A percentile compares a stretch with the other conserved stretches of the same genome.
Evolutionary conservation across 2,113 vertebrate species (phyloP).

Genomic region (Cebidichthys violaceus): DNA sequence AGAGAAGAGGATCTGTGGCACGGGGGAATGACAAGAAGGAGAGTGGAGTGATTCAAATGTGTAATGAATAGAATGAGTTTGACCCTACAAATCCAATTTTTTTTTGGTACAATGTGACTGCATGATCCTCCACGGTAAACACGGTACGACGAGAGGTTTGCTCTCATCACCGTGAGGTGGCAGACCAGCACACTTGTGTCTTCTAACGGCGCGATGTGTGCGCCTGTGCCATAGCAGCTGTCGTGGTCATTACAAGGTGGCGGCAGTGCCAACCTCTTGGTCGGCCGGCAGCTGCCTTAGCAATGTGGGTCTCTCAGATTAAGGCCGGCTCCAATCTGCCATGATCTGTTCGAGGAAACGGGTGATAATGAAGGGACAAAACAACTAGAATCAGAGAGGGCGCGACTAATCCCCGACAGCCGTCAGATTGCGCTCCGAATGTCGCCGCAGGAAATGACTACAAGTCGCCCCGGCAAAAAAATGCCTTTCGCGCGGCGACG

Average conservation of each 20-base stretch:
- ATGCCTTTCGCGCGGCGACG: slow-evolving; percentile 9
- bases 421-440: slow-evolving; percentile 39
- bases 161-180: slow-evolving; percentile 13
- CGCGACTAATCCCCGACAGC: slow-evolving; percentile 60
- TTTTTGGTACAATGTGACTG: background rate
- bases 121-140: background rate
- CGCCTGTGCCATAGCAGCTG: slow-evolving; percentile 65
- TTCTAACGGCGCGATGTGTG: slow-evolving; percentile 36
- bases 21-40: background rate
- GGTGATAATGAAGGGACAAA: slow-evolving; percentile 61
- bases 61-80: background rate
- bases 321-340: slow-evolving; percentile 70
- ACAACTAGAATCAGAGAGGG: slow-evolving; percentile 57
- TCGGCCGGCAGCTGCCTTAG: slow-evolving; percentile 69
- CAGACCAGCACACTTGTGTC: slow-evolving; percentile 32
- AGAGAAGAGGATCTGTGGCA: background rate
- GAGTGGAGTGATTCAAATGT: background rate
- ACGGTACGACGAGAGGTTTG: slow-evolving; percentile 17
- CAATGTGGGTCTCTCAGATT: slow-evolving; percentile 72
- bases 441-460: slow-evolving; percentile 55
- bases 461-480: slow-evolving; percentile 32
- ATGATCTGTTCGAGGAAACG: slow-evolving; percentile 71
- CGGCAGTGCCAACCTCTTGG: slow-evolving; percentile 65
- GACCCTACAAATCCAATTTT: background rate
- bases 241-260: slow-evolving; percentile 65